Evolutionary conservation across 2,113 vertebrate genomes (phyloP), one percentile per base, ranked within the genome.

Genomic region (Bolborhynchus lineola): DNA sequence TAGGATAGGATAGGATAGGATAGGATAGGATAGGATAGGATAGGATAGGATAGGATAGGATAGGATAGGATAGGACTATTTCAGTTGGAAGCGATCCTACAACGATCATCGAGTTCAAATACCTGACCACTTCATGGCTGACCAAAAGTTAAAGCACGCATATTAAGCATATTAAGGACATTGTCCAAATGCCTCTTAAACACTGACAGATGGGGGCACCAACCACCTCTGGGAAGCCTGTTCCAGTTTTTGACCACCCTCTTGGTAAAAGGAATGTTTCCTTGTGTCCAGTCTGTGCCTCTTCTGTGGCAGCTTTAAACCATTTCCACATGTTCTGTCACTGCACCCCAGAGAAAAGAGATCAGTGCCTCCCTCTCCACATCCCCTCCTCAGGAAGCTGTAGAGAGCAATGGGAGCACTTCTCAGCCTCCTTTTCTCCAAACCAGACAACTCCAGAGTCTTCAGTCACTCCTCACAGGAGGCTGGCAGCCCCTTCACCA

Each of bases 401-500:
- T 41, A 67, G 44, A 75, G 31, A 75, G 39, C 44, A 50, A 44
- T 19, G 17, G 50, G 9, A 7, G 11, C 21, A 11, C 16, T 70
- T 37, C 52, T 44, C 21, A 75, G 37, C 8, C 21, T 67, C 47
- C 57, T n/a, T 42, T 53, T 41, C 69, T 82, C 60, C 52, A 44
- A 59, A 74, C 17, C 15, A 37, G 60, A 9, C n/a, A 71, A 55
- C 8, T 13, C 13, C 33, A 8, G 17, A 50, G 33, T n/a, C 67
- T 29, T 50, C 33, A n/a, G 18, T 25, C 1, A 4, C n/a, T 64
- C n/a, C 47, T 47, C 33, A 17, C 0, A 28, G 39, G 4, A 1
- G 9, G 57, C 33, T 59, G 57, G 39, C 28, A 55, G 44, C 4
- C 28, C 9, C 31, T 42, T 37, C 60, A 75, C 26, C 21, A 75